Conservation (phyloP, 2,113 vertebrate species). For the Mustela lutreola region DNA sequence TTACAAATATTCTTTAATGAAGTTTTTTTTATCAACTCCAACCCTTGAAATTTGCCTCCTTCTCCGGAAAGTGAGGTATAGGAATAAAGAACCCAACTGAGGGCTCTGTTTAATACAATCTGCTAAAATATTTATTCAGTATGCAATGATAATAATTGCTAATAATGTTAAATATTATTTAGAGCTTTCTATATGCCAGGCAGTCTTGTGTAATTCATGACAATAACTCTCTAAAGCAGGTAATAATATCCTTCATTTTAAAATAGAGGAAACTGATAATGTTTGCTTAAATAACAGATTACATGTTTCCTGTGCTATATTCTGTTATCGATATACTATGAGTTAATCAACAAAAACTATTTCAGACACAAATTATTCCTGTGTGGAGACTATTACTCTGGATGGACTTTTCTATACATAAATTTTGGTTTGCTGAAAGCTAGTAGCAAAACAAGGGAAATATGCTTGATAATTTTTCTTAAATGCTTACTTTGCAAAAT, state of each 20-base stretch:
- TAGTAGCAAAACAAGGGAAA: slow-evolving; percentile 57
- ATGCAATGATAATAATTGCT: not conserved
- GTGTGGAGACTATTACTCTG: not conserved
- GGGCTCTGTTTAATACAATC: slow-evolving; percentile 34
- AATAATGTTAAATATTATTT: slow-evolving; percentile 33
- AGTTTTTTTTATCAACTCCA: slow-evolving; percentile 14
- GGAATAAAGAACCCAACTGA: not conserved
- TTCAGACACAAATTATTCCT: not conserved
- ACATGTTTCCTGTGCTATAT: not conserved
- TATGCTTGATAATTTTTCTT: slow-evolving; percentile 1
- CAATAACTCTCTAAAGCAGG: not conserved
- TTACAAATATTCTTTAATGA: not conserved
- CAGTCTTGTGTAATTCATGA: not conserved
- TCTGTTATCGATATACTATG: not conserved
- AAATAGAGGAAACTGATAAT: slow-evolving; percentile 9
- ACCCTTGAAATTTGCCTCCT: slow-evolving; percentile 14
- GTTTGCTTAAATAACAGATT: not conserved
- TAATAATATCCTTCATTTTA: slow-evolving; percentile 39
- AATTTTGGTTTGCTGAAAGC: slow-evolving; percentile 35
- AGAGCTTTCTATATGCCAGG: not conserved
- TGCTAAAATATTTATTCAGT: slow-evolving; percentile 46
- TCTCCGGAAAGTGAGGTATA: slow-evolving; percentile 18
- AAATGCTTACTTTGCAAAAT: not conserved
- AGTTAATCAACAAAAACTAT: slow-evolving; percentile 31
- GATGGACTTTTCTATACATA: not conserved